phyloP scores from a whole-genome alignment of 2,113 vertebrate genomes.

The Ceyx margarethae region DNA sequence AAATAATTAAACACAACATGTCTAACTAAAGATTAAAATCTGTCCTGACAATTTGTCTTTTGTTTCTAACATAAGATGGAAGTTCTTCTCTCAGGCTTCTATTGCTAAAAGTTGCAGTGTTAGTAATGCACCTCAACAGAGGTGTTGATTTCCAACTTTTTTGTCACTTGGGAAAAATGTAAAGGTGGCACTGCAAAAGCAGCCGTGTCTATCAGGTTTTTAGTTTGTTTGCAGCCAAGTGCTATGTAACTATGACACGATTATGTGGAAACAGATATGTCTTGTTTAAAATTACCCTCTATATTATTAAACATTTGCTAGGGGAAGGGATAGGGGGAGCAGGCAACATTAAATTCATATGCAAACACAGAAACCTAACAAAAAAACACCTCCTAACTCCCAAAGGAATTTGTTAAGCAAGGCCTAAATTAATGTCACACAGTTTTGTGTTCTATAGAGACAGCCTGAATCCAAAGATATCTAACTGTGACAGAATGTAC shows the following conservation, averaged over 20 bases:
- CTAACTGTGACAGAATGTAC: not conserved
- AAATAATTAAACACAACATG: not conserved
- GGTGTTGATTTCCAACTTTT: not conserved
- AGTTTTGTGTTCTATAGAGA: not conserved
- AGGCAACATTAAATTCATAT: not conserved
- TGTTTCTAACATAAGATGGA: not conserved
- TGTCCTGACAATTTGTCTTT: not conserved
- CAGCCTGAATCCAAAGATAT: not conserved
- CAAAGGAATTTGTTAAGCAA: not conserved
- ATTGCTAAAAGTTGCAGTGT: not conserved
- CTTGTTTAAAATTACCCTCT: not conserved
- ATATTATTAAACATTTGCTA: not conserved
- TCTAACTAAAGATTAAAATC: not conserved
- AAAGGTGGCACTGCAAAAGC: not conserved
- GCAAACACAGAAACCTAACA: not conserved
- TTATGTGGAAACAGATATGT: not conserved
- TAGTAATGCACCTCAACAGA: not conserved
- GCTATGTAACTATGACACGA: not conserved
- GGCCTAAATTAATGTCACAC: not conserved
- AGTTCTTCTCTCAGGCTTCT: not conserved
- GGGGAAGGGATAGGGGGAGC: not conserved
- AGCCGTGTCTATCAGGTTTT: not conserved
- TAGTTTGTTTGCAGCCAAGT: not conserved
- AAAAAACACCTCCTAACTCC: not conserved
- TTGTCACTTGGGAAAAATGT: not conserved